A percentile compares a stretch with the other conserved stretches of the same genome.
These are phyloP conservation scores for Herpailurus yagouaroundi DNA, from an alignment of 2,113 vertebrate genomes.

Conservation along the genomic window DNA sequence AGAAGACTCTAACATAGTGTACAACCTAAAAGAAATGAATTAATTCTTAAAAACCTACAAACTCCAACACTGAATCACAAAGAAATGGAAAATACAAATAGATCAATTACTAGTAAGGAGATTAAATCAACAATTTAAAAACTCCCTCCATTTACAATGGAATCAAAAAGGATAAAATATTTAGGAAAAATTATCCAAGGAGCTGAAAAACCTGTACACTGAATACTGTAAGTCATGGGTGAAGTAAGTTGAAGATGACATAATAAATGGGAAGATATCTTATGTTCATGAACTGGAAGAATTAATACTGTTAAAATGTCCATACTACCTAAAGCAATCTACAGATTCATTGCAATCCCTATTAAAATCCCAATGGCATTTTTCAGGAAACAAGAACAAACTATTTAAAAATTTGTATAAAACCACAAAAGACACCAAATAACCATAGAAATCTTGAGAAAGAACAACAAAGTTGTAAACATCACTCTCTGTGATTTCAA, in stretches of 20 bases:
- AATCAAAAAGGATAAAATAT: not conserved
- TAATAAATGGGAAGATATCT: not conserved
- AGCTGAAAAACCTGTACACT: not conserved
- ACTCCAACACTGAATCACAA: not conserved
- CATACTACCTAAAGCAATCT: not conserved
- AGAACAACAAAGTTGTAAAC: not conserved
- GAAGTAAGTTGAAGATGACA: not conserved
- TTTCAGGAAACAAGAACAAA: not conserved
- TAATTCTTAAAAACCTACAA: not conserved
- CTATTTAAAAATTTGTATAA: not conserved
- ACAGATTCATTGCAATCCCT: not conserved
- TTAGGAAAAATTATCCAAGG: not conserved
- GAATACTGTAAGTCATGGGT: not conserved
- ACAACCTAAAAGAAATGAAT: not conserved
- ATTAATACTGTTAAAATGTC: not conserved
- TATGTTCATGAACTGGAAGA: not conserved
- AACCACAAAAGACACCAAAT: not conserved
- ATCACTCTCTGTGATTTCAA: not conserved
- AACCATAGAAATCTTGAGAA: not conserved
- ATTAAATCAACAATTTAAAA: not conserved
- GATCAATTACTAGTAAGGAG: not conserved
- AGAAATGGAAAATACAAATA: not conserved
- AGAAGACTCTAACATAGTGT: not conserved
- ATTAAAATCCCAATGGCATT: not conserved
- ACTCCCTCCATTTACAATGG: not conserved